phyloP scores from a whole-genome alignment of 1,140 invertebrate species.

The Periplaneta americana region DNA sequence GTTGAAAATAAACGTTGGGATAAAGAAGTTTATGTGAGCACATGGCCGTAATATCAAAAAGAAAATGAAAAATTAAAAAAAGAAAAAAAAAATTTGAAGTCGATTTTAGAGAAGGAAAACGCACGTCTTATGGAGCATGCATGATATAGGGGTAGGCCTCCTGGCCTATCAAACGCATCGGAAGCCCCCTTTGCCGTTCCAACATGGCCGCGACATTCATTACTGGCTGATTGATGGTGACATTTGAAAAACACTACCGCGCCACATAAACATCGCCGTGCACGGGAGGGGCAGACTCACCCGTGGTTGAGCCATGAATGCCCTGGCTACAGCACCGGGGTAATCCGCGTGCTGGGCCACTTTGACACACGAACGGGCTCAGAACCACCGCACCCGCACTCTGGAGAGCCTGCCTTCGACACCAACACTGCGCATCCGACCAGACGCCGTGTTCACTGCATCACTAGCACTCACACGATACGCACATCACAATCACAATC shows the following conservation, averaged over 20 bases:
- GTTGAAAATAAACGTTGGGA: no score
- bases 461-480: background rate
- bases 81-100: no score
- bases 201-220: constrained; percentile 15
- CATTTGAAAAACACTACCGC: constrained; percentile 27
- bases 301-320: constrained; percentile 61
- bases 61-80: no score
- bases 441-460: background rate
- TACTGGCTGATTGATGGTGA: constrained; percentile 28
- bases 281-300: constrained; percentile 36
- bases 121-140: background rate
- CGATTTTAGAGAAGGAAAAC: no score
- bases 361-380: background rate
- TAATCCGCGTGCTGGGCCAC: constrained; percentile 45
- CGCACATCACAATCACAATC: background rate
- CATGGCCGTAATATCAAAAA: no score
- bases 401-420: background rate
- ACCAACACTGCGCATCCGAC: background rate
- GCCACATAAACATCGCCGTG: constrained; percentile 1
- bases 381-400: background rate
- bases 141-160: no score
- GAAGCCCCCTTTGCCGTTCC: background rate
- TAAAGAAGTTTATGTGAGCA: no score
- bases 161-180: background rate
- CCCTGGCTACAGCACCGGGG: constrained; percentile 47